Base-by-base conservation (phyloP, 2,888 invertebrate genomes). In the Lycaena phlaeas region DNA sequence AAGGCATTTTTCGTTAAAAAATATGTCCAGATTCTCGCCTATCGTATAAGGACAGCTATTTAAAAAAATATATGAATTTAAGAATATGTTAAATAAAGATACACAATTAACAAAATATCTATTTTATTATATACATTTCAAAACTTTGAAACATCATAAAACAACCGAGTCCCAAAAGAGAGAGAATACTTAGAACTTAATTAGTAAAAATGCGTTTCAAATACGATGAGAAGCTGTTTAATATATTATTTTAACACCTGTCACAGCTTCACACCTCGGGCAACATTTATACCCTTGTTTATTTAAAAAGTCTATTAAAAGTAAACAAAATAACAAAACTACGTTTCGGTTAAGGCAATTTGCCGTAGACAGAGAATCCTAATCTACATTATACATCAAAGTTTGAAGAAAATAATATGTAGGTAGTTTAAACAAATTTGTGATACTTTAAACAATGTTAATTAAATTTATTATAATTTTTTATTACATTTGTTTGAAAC, bases 151-250 rank as follows among this genome's bases (percentile, higher is more conserved):
- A 22, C 22, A 7, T 22, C 2, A 22, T 22, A 22, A 9, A 22
- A 22, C 22, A 39, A 30, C 30, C 30, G 11, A 26, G 18, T 31
- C 25, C 39, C 39, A 39, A 31, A 31, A 39, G 39, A 26, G 30
- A 39, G 31, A 39, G 39, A 39, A 39, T 30, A 30, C 14, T 39
- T 30, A 14, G 14, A 30, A 30, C 18, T 22, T 22, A 34, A 7
- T 3, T 10, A 27, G 10, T 11, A n/a, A n/a, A n/a, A 15, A 1
- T 29, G 22, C 15, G 28, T 38, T 28, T 30, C 31, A 7, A 36
- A 5, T 14, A 26, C 31, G 30, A 12, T 26, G 4, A 30, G 7
- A 11, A 11, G 9, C n/a, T 10, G 14, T 28, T 25, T 9, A 14
- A 2, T 17, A 26, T 31, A 30, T 22, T 18, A 28, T 29, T 4